Evolutionary conservation across 1,140 invertebrate species (phyloP), one percentile per base, ranked within the genome.

Genomic region (Zaprionus vittiger): DNA sequence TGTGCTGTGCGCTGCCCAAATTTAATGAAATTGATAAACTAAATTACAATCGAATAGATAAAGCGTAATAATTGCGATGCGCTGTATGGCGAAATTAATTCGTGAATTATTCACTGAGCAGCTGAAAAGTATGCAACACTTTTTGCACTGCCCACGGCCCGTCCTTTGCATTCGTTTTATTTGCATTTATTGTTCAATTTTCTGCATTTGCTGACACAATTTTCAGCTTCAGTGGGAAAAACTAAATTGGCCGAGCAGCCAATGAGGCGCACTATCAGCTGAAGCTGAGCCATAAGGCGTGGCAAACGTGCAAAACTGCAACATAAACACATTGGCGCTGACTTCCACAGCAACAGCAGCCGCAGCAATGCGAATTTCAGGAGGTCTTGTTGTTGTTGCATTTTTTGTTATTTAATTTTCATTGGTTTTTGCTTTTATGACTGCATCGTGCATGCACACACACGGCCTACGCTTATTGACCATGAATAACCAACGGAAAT

Each of bases 1-100:
- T 38, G 12, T 15, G 12, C 37, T 38, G 37, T 38, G 37, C 15
- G 15, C 2, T 26, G 31, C 59, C 31, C 54, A 81, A 79, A 89
- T 84, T 56, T 69, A 90, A 73, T 81, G 74, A 90, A 84, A 90
- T 84, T 79, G 75, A 90, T 89, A 70, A 84, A 90, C 81, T 81
- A 79, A 81, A 84, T 89, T 81, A 90, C 84, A 83, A 89, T 83
- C 71, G 65, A 61, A 70, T 83, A 79, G 83, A 83, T 81, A 83
- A 89, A 64, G 72, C 66, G 77, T 69, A 71, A 83, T 87, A 83
- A 73, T 72, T 72, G 68, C 49, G 65, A 9, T 61, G 26, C 70
- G 60, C n/a, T 61, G 26, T 67, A 60, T 20, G 17, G 11, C 47
- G 44, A 63, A 85, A 80, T 71, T 56, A 74, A 78, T 71, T 77